Evolutionary conservation across 2,113 vertebrate species (phyloP).

Genomic region (Erinaceus europaeus): DNA sequence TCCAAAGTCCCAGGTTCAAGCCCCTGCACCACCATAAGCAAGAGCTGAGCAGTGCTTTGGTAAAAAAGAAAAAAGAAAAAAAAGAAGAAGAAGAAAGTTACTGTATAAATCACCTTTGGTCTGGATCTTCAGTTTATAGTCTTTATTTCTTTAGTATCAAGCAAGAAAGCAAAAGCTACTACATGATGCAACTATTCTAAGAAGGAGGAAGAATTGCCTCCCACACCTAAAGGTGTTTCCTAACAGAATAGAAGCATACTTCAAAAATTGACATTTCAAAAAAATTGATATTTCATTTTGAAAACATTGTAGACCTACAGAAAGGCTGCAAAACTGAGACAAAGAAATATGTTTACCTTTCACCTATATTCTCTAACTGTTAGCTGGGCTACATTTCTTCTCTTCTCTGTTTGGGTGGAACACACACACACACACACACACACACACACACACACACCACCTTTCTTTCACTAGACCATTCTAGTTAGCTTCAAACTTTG

Average conservation of each 20-base stretch:
- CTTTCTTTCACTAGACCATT: background rate
- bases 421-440: too few species aligned
- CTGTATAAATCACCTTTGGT: background rate
- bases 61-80: too few species aligned
- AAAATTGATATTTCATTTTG: constrained; percentile 16
- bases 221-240: background rate
- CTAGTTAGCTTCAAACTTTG: background rate
- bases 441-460: rapidly evolving
- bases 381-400: background rate
- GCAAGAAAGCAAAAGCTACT: background rate
- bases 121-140: background rate
- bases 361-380: background rate
- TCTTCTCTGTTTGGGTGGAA: background rate
- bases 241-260: constrained; percentile 9
- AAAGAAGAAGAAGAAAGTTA: too few species aligned
- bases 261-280: background rate
- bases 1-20: too few species aligned
- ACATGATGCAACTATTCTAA: background rate
- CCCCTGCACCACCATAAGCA: too few species aligned
- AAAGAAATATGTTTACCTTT: constrained; percentile 5
- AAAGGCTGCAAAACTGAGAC: constrained; percentile 46
- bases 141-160: background rate
- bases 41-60: too few species aligned
- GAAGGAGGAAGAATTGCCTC: background rate
- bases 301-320: constrained; percentile 37